Conservation (phyloP, 2,797 vertebrate genomes). For the Sebastes goodei region DNA sequence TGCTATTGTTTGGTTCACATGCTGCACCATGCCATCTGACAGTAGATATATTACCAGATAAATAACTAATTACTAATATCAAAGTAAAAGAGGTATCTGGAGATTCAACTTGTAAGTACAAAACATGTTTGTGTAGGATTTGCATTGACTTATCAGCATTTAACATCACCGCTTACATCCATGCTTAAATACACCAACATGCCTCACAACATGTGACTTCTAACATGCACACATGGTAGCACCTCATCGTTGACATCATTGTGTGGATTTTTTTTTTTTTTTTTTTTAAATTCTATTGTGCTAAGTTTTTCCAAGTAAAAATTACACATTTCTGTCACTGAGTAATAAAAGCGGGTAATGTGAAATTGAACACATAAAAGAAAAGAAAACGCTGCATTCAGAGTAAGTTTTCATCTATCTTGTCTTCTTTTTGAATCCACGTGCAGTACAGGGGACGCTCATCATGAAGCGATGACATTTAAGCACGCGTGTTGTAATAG, state of each 20-base stretch:
- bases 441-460: neutral
- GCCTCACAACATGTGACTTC: neutral
- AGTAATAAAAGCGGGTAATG: neutral
- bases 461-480: slow-evolving; percentile 6
- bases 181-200: neutral
- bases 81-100: neutral
- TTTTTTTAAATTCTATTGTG: neutral
- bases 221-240: neutral
- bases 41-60: neutral
- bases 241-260: neutral
- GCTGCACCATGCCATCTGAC: neutral
- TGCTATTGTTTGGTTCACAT: neutral
- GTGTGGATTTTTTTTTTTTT: too few relatives aligned
- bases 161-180: neutral
- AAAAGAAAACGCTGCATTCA: neutral
- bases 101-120: neutral
- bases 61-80: too few relatives aligned
- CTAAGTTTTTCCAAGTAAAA: neutral
- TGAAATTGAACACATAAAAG: neutral
- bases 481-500: neutral
- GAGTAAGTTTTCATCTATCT: neutral
- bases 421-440: neutral
- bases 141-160: neutral
- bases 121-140: neutral
- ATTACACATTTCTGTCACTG: neutral